Base-by-base conservation (phyloP, 2,888 invertebrate species). In the Nysson spinosus region DNA sequence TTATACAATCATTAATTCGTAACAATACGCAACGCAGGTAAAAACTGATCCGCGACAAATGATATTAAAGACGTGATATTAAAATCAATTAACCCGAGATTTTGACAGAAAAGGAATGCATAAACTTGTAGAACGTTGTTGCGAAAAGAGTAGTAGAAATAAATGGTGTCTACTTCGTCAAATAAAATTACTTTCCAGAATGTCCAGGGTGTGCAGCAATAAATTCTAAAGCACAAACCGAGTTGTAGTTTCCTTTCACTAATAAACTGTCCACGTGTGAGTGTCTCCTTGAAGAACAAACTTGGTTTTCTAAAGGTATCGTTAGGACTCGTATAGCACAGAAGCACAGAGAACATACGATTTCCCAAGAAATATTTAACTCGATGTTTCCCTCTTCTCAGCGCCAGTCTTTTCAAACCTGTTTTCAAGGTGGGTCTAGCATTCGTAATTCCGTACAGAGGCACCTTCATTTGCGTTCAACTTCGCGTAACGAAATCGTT, bases 401-500 rank as follows among this genome's bases (percentile, higher is more conserved):
- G 6, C 17, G 24, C 11, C 20, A 28, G 12, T 49, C 64, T 67
- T 60, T 64, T 67, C 39, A 69, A 74, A 71, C 66, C 69, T 55
- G 64, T 65, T 73, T 71, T 63, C 57, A 70, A 70, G 69, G 49
- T 66, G 54, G 51, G 46, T 60, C 55, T 62, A 40, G 43, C 57
- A 24, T 44, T 51, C 26, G 68, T 71, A 57, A 68, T 67, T 42
- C 42, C 40, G 16, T 19, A 24, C 39, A 43, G 16, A 35, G 49
- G 43, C 22, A 37, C 57, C 57, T 62, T 66, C 68, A 78, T 79
- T 80, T 72, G 76, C 64, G 72, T 44, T 73, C 72, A 73, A 57
- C 54, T 50, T 66, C 64, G 70, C 81, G 82, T 80, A 69, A 81
- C 82, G 74, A 72, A 78, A 79, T 72, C 72, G 74, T 80, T 71